Evolutionary conservation across 2,797 vertebrate genomes (phyloP), one percentile per base, ranked within the genome.

Genomic region (Thalassophryne amazonica): DNA sequence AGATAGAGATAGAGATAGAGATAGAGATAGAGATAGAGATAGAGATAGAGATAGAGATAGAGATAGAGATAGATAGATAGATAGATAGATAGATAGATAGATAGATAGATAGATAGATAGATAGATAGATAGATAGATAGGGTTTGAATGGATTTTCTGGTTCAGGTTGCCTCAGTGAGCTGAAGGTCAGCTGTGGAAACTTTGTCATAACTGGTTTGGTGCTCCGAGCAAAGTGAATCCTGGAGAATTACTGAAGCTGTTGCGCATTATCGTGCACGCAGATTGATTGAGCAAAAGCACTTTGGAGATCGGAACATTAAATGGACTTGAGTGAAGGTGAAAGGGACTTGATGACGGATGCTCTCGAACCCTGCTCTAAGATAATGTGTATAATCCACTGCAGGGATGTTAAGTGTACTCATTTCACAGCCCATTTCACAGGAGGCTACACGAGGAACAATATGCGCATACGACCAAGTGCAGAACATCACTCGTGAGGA

Each of bases 341-440:
- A 68, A 68, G 45, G 66, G 74, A 72, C 45, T 42, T 34, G 40
- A 73, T 71, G 73, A 79, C 49, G 63, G 68, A 80, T 72, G 77
- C 56, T 80, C 74, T 78, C 48, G 19, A 80, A 83, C 76, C 71
- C 72, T 27, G 24, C 73, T 69, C 78, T 74, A 75, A 75, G 71
- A 81, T 81, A 83, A 82, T 80, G 80, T 76, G 73, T 65, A 82
- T 84, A 83, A 85, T 86, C 81, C 84, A 82, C 83, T 87, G 78
- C 73, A 63, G 77, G 70, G 84, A 87, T 75, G 80, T 85, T 87
- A 90, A 92, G 82, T 89, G 87, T 85, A 86, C 85, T 90, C 79
- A 88, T 91, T 88, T 89, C 87, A 89, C 85, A 89, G 86, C 88
- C 79, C 84, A 89, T 90, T 90, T 89, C 86, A 86, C 83, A 86